Conservation (phyloP, 2,797 vertebrate species). For the Xiphophorus birchmanni region DNA sequence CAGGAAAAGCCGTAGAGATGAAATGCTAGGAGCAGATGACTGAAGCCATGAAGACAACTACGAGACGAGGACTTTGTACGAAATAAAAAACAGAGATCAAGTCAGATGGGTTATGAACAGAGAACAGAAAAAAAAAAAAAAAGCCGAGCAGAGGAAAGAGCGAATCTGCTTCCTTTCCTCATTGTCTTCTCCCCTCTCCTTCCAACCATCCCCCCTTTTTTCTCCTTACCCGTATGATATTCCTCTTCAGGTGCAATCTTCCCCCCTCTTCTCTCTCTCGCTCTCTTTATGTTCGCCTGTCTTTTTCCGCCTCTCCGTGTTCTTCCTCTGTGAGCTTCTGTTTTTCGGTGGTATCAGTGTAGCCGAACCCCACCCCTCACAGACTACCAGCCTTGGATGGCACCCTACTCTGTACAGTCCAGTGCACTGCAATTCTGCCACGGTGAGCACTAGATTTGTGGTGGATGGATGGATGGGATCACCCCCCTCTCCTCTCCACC, state of each 20-base stretch:
- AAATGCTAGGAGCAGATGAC: conserved; percentile 34
- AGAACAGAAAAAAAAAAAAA: conserved; percentile 13
- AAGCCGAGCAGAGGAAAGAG: conserved; percentile 47
- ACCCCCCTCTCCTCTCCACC: conserved; percentile 38
- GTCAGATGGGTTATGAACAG: conserved; percentile 42
- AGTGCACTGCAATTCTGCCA: conserved; percentile 83
- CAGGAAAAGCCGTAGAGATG: conserved; percentile 35
- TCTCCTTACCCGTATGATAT: conserved; percentile 82
- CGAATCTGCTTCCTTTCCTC: conserved; percentile 64
- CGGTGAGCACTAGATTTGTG: conserved; percentile 74
- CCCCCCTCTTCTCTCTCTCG: conserved; percentile 75
- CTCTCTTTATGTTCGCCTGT: conserved; percentile 60
- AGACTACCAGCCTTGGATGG: conserved; percentile 79
- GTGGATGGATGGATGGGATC: conserved; percentile 69
- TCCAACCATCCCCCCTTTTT: conserved; percentile 61
- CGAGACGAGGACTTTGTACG: conserved; percentile 25
- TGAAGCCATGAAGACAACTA: conserved; percentile 17
- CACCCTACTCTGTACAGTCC: conserved; percentile 80
- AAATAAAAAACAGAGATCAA: conserved; percentile 36
- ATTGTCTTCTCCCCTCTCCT: conserved; percentile 59
- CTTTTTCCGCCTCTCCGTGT: conserved; percentile 62
- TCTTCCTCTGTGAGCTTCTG: conserved; percentile 39
- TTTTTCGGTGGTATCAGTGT: conserved; percentile 76
- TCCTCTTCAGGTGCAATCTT: conserved; percentile 81
- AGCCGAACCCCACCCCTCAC: conserved; percentile 85